Evolutionary conservation across 2,888 invertebrate species (phyloP).

Genomic region (Pollenia amentaria): DNA sequence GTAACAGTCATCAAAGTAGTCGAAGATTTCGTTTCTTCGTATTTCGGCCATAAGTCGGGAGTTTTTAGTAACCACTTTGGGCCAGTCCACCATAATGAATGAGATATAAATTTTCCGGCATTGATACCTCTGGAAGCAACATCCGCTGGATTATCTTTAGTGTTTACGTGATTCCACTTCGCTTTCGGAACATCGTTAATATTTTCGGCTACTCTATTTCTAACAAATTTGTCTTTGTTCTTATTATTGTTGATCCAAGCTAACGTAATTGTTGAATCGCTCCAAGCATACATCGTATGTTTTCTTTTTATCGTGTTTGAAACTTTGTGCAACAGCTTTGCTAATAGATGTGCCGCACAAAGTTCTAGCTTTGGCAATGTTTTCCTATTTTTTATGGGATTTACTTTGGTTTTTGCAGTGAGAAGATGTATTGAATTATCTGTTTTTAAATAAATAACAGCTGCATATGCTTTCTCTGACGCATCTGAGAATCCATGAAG

Average conservation of each 20-base stretch:
- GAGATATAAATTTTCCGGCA: not conserved
- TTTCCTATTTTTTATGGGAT: slow-evolving; percentile 1
- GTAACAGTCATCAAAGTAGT: not conserved
- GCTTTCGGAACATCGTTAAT: not conserved
- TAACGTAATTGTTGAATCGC: not conserved
- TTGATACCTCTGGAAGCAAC: too few relatives aligned
- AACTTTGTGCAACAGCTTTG: not conserved
- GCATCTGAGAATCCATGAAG: not conserved
- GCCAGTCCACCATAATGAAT: slow-evolving; percentile 2
- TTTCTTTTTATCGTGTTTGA: not conserved
- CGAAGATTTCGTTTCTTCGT: not conserved
- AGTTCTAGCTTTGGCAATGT: not conserved
- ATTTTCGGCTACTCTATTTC: not conserved
- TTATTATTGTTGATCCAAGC: not conserved
- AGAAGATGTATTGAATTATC: too few relatives aligned
- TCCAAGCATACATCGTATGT: not conserved
- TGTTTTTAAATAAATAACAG: too few relatives aligned
- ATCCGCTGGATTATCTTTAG: too few relatives aligned
- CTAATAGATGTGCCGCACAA: not conserved
- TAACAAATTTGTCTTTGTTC: not conserved
- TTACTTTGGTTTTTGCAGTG: too few relatives aligned
- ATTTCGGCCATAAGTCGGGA: not conserved
- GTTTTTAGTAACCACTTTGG: not conserved
- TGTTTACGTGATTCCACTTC: not conserved
- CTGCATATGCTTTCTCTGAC: not conserved